phyloP scores from a whole-genome alignment of 2,888 invertebrate species.

The Diloba caeruleocephala region DNA sequence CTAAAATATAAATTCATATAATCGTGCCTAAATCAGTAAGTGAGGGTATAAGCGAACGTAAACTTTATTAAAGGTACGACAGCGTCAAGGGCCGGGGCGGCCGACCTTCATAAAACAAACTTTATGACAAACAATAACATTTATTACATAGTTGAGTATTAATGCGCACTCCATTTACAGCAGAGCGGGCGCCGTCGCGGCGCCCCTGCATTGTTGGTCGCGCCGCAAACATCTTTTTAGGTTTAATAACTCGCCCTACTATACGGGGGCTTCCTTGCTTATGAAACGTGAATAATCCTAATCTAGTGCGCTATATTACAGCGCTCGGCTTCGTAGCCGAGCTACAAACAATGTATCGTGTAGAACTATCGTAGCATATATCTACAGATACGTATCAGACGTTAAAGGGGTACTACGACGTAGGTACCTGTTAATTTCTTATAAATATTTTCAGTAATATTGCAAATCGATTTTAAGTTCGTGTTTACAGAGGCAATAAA shows the following conservation, averaged over 20 bases:
- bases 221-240: conserved; percentile 69
- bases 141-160: conserved; percentile 86
- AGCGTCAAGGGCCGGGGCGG: conserved; percentile 69
- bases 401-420: background rate
- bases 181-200: conserved; percentile 73
- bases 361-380: background rate
- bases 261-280: conserved; percentile 58
- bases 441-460: background rate
- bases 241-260: conserved; percentile 60
- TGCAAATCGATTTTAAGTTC: conserved; percentile 46
- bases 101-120: conserved; percentile 84
- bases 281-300: conserved; percentile 68
- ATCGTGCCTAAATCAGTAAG: conserved; percentile 65
- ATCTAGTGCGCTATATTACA: conserved; percentile 65
- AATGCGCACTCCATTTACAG: conserved; percentile 83
- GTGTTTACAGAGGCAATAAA: conserved; percentile 62
- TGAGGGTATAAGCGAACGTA: conserved; percentile 71
- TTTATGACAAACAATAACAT: conserved; percentile 88
- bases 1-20: conserved; percentile 63
- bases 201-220: conserved; percentile 70
- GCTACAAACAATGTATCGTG: conserved; percentile 5
- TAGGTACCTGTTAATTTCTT: too few species aligned
- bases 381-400: background rate
- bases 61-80: conserved; percentile 80
- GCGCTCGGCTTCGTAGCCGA: conserved; percentile 24